A percentile compares a stretch with the other conserved stretches of the same genome.
phyloP scores from a whole-genome alignment of 2,113 vertebrate species.

The Mionectes macconnelli region DNA sequence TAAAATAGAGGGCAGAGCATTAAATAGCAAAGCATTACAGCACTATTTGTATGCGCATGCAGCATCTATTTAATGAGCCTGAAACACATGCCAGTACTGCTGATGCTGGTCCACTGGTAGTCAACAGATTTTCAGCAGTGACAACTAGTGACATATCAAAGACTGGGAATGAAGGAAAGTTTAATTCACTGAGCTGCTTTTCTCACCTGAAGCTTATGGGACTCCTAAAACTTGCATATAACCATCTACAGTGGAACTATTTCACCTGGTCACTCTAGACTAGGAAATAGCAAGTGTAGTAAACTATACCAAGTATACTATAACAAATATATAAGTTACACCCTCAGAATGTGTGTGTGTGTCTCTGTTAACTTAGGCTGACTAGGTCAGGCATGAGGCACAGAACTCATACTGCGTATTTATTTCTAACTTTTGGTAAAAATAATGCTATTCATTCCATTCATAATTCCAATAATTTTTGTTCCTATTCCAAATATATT shows the following conservation, averaged over 20 bases:
- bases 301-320: neutral
- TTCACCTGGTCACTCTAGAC: neutral
- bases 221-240: neutral
- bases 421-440: neutral
- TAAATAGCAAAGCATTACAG: slow-evolving; percentile 5
- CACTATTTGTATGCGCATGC: slow-evolving; percentile 27
- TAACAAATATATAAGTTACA: neutral
- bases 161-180: neutral
- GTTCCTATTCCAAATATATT: neutral
- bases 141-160: neutral
- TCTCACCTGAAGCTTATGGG: neutral
- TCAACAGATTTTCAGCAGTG: slow-evolving; percentile 11
- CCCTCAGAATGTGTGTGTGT: neutral
- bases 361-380: neutral
- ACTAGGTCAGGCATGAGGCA: neutral
- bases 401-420: neutral
- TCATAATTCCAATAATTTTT: neutral
- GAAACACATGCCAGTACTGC: neutral
- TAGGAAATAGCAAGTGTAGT: neutral
- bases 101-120: neutral
- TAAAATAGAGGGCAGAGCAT: neutral
- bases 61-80: neutral
- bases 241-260: neutral
- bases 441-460: neutral
- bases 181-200: neutral